These are phyloP conservation scores for Poeciliopsis infans DNA, from an alignment of 2,797 vertebrate genomes.

Conservation along the genomic window DNA sequence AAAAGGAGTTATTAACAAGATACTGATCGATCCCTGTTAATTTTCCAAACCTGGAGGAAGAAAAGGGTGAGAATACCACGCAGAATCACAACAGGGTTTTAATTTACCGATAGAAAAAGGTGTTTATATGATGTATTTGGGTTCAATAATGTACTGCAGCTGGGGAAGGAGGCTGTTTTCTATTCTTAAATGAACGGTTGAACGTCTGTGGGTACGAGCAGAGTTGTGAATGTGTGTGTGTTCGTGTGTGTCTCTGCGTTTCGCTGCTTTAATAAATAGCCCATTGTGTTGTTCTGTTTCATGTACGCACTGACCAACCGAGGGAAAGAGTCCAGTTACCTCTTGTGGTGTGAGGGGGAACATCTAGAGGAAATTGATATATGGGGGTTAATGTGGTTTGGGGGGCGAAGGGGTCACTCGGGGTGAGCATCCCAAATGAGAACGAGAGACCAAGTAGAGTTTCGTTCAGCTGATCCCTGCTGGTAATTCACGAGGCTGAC, in stretches of 20 bases:
- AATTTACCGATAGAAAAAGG: not conserved
- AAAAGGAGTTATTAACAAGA: constrained; percentile 24
- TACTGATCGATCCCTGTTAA: constrained; percentile 26
- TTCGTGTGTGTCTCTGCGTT: constrained; percentile 24
- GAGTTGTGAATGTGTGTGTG: constrained; percentile 20
- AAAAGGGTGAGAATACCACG: constrained; percentile 15
- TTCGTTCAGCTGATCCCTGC: constrained; percentile 34
- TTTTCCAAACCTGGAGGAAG: constrained; percentile 1
- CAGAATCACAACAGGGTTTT: not conserved
- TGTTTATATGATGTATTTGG: constrained; percentile 34
- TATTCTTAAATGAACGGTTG: constrained; percentile 22
- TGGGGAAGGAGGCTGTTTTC: constrained; percentile 50
- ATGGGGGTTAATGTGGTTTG: constrained; percentile 38
- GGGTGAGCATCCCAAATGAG: constrained; percentile 49
- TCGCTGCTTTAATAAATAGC: constrained; percentile 73
- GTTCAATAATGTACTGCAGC: constrained; percentile 48
- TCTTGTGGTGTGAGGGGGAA: constrained; percentile 77
- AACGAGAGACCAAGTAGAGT: constrained; percentile 30
- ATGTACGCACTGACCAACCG: constrained; percentile 70
- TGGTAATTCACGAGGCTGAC: not conserved
- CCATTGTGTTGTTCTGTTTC: constrained; percentile 76
- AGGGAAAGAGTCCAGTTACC: constrained; percentile 82
- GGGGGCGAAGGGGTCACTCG: constrained; percentile 12
- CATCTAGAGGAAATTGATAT: constrained; percentile 82
- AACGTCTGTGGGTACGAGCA: constrained; percentile 7